Evolutionary conservation across 2,888 invertebrate species (phyloP).

Genomic region (Cremastobaeus sp.): DNA sequence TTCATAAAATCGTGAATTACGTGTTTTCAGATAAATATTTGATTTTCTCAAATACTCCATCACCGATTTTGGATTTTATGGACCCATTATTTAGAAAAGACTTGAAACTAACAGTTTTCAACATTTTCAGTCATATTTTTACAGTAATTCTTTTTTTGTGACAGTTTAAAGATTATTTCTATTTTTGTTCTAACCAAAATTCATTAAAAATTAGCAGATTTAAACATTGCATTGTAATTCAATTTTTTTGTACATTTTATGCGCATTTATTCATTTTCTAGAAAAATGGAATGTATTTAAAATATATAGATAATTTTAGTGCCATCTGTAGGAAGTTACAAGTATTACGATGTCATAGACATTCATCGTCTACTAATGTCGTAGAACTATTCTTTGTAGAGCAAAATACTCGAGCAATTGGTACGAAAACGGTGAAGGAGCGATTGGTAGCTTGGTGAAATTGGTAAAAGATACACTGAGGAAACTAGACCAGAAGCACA

Average conservation of each 20-base stretch:
- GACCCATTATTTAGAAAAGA: not conserved
- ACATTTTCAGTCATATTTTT: constrained; percentile 1
- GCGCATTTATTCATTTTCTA: no score
- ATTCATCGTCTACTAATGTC: not conserved
- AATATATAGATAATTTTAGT: not conserved
- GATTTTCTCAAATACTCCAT: constrained; percentile 1
- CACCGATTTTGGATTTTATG: constrained; percentile 1
- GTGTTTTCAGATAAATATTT: not conserved
- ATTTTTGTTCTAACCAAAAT: no score
- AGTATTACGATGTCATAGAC: not conserved
- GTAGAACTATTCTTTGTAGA: not conserved
- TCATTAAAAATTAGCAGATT: no score
- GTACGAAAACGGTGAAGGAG: no score
- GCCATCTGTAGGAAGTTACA: not conserved
- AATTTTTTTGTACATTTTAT: no score
- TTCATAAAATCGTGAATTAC: not conserved
- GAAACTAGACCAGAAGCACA: no score
- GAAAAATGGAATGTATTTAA: no score
- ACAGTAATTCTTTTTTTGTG: not conserved
- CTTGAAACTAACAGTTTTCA: not conserved
- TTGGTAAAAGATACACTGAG: no score
- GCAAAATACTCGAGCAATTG: not conserved
- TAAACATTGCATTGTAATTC: no score
- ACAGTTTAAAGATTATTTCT: not conserved
- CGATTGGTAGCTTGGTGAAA: no score